These are phyloP conservation scores for Mythimna ferrago DNA, from an alignment of 2,888 invertebrate genomes.

Conservation along the genomic window DNA sequence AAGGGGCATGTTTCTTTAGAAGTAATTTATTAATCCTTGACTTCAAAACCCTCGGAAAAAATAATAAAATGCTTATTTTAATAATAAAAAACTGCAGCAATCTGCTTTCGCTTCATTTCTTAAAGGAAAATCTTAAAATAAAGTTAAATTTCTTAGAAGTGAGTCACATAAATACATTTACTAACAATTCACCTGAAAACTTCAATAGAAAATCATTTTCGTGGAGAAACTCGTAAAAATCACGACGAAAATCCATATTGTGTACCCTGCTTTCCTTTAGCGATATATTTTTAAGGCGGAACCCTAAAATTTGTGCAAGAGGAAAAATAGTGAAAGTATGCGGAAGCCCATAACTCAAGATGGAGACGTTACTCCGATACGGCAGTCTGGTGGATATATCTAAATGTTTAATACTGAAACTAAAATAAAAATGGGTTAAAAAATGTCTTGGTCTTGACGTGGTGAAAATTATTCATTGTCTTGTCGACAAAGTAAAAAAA, in stretches of 20 bases:
- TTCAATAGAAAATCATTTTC: constrained; percentile 14
- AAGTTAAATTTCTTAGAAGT: neutral
- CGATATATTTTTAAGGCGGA: constrained; percentile 37
- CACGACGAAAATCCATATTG: constrained; percentile 9
- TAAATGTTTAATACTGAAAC: constrained; percentile 51
- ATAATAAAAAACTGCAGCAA: too few species aligned
- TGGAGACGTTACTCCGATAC: constrained; percentile 59
- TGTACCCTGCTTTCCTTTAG: constrained; percentile 4
- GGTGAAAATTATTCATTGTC: neutral
- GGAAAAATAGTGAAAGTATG: constrained; percentile 63
- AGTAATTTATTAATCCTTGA: neutral
- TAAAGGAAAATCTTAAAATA: neutral
- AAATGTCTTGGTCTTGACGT: neutral
- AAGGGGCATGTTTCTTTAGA: neutral
- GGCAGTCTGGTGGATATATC: constrained; percentile 53
- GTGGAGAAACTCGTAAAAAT: constrained; percentile 31
- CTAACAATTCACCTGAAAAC: constrained; percentile 1
- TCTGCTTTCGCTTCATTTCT: too few species aligned
- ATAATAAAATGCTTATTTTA: too few species aligned
- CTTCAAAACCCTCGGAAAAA: neutral
- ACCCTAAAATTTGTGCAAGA: constrained; percentile 63
- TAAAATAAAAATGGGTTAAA: constrained; percentile 33
- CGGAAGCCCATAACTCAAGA: constrained; percentile 62
- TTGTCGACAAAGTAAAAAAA: neutral
- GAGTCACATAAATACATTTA: neutral